These are phyloP conservation scores for Dermochelys coriacea DNA, from an alignment of 2,797 vertebrate species.

Conservation along the genomic window DNA sequence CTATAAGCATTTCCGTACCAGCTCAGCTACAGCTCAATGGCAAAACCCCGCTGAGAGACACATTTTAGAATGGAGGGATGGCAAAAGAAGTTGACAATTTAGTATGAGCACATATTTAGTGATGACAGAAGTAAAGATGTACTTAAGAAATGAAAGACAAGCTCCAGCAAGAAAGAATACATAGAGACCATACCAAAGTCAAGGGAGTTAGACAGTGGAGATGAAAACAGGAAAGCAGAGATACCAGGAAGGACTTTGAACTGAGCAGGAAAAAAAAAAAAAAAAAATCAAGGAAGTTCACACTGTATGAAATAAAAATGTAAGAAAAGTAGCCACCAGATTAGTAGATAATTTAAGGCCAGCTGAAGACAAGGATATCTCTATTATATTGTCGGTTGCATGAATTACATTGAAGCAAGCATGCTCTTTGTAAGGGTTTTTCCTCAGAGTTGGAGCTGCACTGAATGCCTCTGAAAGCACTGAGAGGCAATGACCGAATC, in stretches of 20 bases:
- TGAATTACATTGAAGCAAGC: no score
- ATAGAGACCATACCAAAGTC: not conserved
- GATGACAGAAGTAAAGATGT: not conserved
- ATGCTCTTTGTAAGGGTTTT: no score
- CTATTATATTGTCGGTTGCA: no score
- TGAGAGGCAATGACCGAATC: not conserved
- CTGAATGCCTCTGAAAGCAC: not conserved
- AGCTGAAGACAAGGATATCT: not conserved
- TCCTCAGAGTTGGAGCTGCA: not conserved
- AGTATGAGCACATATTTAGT: not conserved
- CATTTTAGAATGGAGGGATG: not conserved
- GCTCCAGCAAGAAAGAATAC: not conserved
- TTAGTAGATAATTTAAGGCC: accelerated
- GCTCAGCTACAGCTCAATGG: not conserved
- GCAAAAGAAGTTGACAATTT: not conserved
- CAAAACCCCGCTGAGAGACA: no score
- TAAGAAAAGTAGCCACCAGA: not conserved
- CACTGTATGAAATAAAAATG: no score
- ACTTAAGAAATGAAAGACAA: not conserved
- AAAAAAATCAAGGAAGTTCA: no score
- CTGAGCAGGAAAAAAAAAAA: no score
- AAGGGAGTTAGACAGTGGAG: accelerated
- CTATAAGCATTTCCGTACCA: not conserved
- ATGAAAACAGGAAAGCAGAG: not conserved
- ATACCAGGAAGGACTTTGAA: not conserved